Evolutionary conservation across 2,888 invertebrate genomes (phyloP).

Genomic region (Drosophila meridionalis): DNA sequence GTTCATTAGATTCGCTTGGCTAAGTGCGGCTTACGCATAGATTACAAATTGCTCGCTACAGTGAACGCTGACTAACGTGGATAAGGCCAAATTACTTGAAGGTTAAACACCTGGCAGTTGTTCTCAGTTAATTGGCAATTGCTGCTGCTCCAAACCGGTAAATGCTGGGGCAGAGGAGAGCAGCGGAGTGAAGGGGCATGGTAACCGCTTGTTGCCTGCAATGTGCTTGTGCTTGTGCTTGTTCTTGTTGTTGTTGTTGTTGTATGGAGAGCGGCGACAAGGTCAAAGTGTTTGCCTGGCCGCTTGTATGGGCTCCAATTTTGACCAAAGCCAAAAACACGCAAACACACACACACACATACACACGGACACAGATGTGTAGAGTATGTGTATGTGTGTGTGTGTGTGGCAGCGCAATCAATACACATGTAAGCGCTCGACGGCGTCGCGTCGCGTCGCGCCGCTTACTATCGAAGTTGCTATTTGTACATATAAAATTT

Average conservation of each 20-base stretch:
- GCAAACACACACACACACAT: background rate
- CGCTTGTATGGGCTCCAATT: conserved; percentile 41
- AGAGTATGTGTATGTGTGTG: background rate
- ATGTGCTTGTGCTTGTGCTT: conserved; percentile 9
- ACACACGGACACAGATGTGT: background rate
- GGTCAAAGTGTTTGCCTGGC: conserved; percentile 58
- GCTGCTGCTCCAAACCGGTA: conserved; percentile 34
- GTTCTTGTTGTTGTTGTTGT: conserved; percentile 17
- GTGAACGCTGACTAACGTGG: conserved; percentile 1
- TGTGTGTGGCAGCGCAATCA: conserved; percentile 33
- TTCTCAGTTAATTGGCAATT: conserved; percentile 32
- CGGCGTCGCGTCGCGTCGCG: conserved; percentile 37
- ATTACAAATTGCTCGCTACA: conserved; percentile 13
- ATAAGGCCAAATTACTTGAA: conserved; percentile 5
- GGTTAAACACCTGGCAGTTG: conserved; percentile 24
- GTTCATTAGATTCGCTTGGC: conserved; percentile 7
- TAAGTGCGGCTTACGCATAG: background rate
- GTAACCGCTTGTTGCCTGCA: conserved; percentile 7
- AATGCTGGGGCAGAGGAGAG: background rate
- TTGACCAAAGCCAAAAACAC: conserved; percentile 29
- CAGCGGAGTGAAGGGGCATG: conserved; percentile 7
- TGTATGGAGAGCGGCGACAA: conserved; percentile 57
- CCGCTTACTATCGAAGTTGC: conserved; percentile 51
- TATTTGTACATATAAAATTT: conserved; percentile 12
- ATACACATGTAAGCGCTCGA: conserved; percentile 44